These are phyloP conservation scores for Pterophyllum scalare DNA, from an alignment of 2,113 vertebrate genomes.

Conservation along the genomic window DNA sequence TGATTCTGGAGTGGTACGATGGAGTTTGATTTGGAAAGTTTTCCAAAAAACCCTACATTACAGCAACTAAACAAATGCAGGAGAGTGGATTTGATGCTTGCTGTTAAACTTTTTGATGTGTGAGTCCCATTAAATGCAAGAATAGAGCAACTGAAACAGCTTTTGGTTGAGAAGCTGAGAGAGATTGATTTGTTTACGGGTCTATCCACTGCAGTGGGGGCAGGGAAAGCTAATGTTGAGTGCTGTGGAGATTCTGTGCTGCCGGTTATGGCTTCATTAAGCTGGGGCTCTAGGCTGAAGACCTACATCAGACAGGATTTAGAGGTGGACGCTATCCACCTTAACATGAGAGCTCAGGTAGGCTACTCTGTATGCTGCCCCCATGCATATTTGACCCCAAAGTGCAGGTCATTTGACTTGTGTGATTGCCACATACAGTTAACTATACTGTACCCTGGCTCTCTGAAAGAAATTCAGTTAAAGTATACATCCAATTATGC, in stretches of 20 bases:
- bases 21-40: background rate
- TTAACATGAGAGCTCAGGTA: background rate
- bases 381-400: background rate
- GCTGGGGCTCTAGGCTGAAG: slow-evolving; percentile 1
- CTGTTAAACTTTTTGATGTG: background rate
- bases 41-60: background rate
- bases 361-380: background rate
- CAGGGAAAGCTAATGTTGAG: background rate
- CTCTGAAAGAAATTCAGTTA: background rate
- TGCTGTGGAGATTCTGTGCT: background rate
- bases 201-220: background rate
- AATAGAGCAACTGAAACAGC: background rate
- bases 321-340: background rate
- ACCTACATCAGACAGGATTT: background rate
- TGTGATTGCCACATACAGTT: background rate
- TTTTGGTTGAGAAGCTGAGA: background rate
- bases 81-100: background rate
- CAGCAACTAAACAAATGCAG: background rate
- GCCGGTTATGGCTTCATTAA: background rate
- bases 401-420: background rate
- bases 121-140: background rate
- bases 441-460: background rate
- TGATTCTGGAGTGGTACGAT: background rate
- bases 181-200: background rate
- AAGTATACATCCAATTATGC: background rate